Base-by-base conservation (phyloP, 1,140 invertebrate species). In the Druon quercuslanigerum region DNA sequence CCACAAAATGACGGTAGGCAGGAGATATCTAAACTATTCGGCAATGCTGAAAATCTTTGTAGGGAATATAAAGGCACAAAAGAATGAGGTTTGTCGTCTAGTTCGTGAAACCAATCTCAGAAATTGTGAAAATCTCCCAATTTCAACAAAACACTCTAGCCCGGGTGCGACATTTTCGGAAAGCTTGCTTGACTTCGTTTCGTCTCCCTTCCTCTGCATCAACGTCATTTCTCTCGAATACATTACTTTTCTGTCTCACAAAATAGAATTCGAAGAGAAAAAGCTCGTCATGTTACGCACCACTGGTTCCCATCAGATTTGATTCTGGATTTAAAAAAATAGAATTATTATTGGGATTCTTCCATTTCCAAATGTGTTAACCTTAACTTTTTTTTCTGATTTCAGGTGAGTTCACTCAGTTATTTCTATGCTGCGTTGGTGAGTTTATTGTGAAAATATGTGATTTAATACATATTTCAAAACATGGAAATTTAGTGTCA, bases 21-120 rank as follows among this genome's bases (percentile, higher is more conserved):
- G 12, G 46, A 33, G 25, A 74, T 40, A 66, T 66, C 52, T 33
- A 40, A 74, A 51, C 72, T 46, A 17, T 74, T 57, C 33, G 52
- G 50, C 20, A 56, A 74, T 33, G 40, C 33, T 46, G 56, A 19
- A 50, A 66, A 74, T 66, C n/a, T 17, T 75, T 51, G 52, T 71
- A 66, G 52, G 25, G 20, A 73, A 11, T 16, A 33, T 33, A 50
- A 56, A 40, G 12, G 19, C 73, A 78, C 57, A 77, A 60, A 70
- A 66, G 73, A 79, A 75, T 20, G 50, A 76, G 71, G 57, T 81
- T 77, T 73, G 57, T 50, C 70, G 50, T 46, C 51, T 52, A 71
- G 54, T 51, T 73, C 51, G 50, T 33, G 73, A 82, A 79, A 46
- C 71, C 80, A 77, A 82, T 82, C 75, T 82, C 54, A 73, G 25